Conservation (phyloP, 53 echinoderm and acorn worm species). For the Arbacia lixula region DNA sequence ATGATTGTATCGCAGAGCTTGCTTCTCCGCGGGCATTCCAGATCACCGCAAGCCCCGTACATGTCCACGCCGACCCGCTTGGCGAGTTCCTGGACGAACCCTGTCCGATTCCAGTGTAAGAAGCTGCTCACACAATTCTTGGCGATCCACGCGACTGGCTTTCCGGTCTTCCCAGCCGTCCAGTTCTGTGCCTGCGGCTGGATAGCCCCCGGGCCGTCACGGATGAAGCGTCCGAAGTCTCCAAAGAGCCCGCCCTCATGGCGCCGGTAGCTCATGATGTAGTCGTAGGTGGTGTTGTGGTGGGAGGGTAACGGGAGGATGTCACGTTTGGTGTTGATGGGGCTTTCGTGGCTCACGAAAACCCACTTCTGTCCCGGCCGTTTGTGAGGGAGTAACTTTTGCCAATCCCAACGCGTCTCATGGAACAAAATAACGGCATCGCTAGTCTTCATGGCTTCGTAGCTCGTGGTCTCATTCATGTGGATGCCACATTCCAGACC, state of each 20-base stretch:
- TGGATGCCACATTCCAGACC: not conserved
- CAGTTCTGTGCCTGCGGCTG: too few species aligned
- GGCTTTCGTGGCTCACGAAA: not conserved
- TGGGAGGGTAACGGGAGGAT: not conserved
- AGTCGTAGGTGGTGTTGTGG: not conserved
- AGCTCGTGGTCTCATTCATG: not conserved
- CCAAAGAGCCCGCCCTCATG: too few species aligned
- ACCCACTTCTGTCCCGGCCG: not conserved
- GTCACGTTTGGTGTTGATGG: not conserved
- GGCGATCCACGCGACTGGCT: too few species aligned
- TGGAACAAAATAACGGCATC: not conserved
- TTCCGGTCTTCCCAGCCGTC: too few species aligned
- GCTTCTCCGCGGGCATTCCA: slow-evolving; percentile 49
- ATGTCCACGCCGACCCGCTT: slow-evolving; percentile 66
- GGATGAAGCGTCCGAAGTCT: too few species aligned
- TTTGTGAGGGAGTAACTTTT: not conserved
- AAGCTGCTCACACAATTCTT: too few species aligned
- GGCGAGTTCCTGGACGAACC: slow-evolving; percentile 59
- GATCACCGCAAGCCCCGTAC: slow-evolving; percentile 63
- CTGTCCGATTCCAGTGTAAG: slow-evolving; percentile 63
- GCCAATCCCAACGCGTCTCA: not conserved
- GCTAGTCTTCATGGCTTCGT: not conserved
- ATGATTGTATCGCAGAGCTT: slow-evolving; percentile 39
- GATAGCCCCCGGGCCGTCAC: too few species aligned
- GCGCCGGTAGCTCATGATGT: not conserved